These are phyloP conservation scores for Nymphalis polychloros DNA, from an alignment of 2,888 invertebrate species.

Conservation along the genomic window DNA sequence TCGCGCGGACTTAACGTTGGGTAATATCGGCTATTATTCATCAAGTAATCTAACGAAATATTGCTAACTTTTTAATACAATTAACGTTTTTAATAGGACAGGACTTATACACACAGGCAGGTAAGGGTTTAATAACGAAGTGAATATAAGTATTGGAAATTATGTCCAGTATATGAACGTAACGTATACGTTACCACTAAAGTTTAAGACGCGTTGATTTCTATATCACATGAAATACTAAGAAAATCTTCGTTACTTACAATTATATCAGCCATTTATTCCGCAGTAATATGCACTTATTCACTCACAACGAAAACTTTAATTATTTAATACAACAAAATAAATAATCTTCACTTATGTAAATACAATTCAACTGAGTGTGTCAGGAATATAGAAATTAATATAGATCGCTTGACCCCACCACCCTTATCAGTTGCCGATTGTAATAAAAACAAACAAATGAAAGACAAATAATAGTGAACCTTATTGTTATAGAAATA, in stretches of 20 bases:
- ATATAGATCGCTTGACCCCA: constrained; percentile 33
- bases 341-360: constrained; percentile 6
- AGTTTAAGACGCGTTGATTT: no score
- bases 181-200: no score
- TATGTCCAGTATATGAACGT: no score
- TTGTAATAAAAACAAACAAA: constrained; percentile 34
- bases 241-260: constrained; percentile 48
- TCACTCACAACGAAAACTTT: not conserved
- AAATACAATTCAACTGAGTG: constrained; percentile 8
- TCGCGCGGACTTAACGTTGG: no score
- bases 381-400: constrained; percentile 11
- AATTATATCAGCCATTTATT: constrained; percentile 54
- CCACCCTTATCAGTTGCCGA: constrained; percentile 35
- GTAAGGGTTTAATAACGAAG: no score
- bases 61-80: no score
- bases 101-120: no score
- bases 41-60: no score
- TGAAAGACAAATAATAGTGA: constrained; percentile 1
- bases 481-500: constrained; percentile 16
- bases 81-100: no score
- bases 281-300: constrained; percentile 19
- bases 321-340: not conserved
- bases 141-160: no score
- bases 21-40: no score
- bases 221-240: not conserved